A percentile compares a stretch with the other conserved stretches of the same genome.
Conservation (phyloP, 1,140 invertebrate genomes). For the Saccostrea echinata region DNA sequence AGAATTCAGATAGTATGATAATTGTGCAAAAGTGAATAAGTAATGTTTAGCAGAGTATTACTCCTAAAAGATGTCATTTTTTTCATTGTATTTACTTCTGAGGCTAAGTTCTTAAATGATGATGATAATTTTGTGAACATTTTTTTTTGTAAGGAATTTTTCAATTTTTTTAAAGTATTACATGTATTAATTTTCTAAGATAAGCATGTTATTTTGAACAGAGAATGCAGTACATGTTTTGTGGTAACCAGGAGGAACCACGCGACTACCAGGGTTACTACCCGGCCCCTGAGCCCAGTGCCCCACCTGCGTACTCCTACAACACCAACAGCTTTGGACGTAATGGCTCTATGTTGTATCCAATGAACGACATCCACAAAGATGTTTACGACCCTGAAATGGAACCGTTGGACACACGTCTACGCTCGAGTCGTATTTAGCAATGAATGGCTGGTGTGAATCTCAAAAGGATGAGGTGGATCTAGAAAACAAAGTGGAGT, state of each 20-base stretch:
- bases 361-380: slow-evolving; percentile 50
- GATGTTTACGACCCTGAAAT: slow-evolving; percentile 47
- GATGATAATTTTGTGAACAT: too few species aligned
- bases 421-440: slow-evolving; percentile 53
- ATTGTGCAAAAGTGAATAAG: too few species aligned
- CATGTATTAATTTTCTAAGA: too few species aligned
- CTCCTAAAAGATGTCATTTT: too few species aligned
- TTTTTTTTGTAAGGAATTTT: too few species aligned
- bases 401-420: slow-evolving; percentile 50
- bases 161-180: too few species aligned
- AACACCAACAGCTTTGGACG: slow-evolving; percentile 22
- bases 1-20: too few species aligned
- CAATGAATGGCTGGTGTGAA: slow-evolving; percentile 44
- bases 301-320: slow-evolving; percentile 48
- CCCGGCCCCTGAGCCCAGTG: slow-evolving; percentile 52
- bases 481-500: neutral
- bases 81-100: too few species aligned
- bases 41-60: too few species aligned
- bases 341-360: slow-evolving; percentile 44
- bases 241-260: slow-evolving; percentile 51
- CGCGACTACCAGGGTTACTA: slow-evolving; percentile 52
- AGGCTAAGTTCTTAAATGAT: too few species aligned
- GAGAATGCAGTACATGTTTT: slow-evolving; percentile 51
- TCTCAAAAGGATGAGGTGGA: neutral
- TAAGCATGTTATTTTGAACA: slow-evolving; percentile 21